Conservation (phyloP, 2,888 invertebrate species). For the Apoda limacodes region DNA sequence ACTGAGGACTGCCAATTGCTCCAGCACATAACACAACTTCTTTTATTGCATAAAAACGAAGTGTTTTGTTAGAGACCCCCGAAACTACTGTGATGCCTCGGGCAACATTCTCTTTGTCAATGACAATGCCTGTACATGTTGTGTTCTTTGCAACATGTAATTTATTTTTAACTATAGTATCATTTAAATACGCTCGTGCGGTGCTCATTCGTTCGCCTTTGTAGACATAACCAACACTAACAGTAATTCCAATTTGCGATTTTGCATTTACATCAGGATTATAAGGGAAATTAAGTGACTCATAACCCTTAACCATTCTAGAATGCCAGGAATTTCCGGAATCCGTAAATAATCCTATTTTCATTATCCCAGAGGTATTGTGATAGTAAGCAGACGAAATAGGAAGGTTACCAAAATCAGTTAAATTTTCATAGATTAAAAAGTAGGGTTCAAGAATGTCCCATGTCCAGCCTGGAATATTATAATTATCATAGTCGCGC, state of each 20-base stretch:
- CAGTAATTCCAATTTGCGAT: slow-evolving; percentile 39
- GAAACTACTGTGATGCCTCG: slow-evolving; percentile 33
- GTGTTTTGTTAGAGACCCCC: slow-evolving; percentile 4
- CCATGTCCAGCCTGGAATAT: slow-evolving; percentile 36
- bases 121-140: slow-evolving; percentile 32
- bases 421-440: too few species aligned
- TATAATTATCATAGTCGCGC: too few species aligned
- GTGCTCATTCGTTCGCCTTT: too few species aligned
- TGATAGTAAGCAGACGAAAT: slow-evolving; percentile 34
- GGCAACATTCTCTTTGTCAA: too few species aligned
- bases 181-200: slow-evolving; percentile 34
- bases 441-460: slow-evolving; percentile 45
- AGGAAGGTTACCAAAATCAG: slow-evolving; percentile 27
- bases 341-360: slow-evolving; percentile 30
- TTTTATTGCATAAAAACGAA: slow-evolving; percentile 27
- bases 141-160: slow-evolving; percentile 33
- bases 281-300: too few species aligned
- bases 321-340: slow-evolving; percentile 36
- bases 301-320: too few species aligned
- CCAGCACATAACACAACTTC: slow-evolving; percentile 48
- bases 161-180: slow-evolving; percentile 23
- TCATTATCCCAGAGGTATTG: slow-evolving; percentile 35
- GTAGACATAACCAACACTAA: slow-evolving; percentile 36
- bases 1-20: slow-evolving; percentile 36
- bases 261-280: slow-evolving; percentile 37